A percentile compares a stretch with the other conserved stretches of the same genome.
Evolutionary conservation across 2,888 invertebrate genomes (phyloP).

Genomic region (Athalia circularis): DNA sequence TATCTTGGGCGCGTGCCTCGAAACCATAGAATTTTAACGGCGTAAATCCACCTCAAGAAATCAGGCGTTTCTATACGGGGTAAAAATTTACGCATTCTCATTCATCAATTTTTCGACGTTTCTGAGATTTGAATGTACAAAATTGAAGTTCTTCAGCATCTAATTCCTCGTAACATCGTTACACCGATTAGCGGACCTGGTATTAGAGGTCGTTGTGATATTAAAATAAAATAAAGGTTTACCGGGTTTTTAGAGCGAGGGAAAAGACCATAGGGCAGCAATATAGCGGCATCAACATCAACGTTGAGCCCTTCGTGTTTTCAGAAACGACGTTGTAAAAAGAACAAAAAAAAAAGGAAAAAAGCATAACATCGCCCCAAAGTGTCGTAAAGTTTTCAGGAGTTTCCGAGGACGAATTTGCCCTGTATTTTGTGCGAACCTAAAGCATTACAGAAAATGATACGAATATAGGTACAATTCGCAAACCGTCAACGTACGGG

Average conservation of each 20-base stretch:
- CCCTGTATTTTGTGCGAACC: constrained; percentile 36
- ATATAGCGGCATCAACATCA: neutral
- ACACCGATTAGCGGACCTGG: too few species aligned
- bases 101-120: neutral
- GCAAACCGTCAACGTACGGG: neutral
- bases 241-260: too few species aligned
- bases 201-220: too few species aligned
- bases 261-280: too few species aligned
- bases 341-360: constrained; percentile 27
- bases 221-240: too few species aligned
- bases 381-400: constrained; percentile 71
- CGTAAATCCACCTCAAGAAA: neutral
- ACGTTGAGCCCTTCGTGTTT: constrained; percentile 56
- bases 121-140: too few species aligned
- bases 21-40: constrained; percentile 17
- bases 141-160: too few species aligned
- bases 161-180: too few species aligned
- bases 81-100: neutral
- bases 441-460: constrained; percentile 36
- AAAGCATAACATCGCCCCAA: constrained; percentile 69
- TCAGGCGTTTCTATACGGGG: neutral
- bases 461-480: constrained; percentile 13
- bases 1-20: constrained; percentile 47
- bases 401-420: constrained; percentile 51
- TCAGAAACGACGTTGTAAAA: constrained; percentile 71